phyloP scores from a whole-genome alignment of 2,113 vertebrate species.

The Mixornis gularis region DNA sequence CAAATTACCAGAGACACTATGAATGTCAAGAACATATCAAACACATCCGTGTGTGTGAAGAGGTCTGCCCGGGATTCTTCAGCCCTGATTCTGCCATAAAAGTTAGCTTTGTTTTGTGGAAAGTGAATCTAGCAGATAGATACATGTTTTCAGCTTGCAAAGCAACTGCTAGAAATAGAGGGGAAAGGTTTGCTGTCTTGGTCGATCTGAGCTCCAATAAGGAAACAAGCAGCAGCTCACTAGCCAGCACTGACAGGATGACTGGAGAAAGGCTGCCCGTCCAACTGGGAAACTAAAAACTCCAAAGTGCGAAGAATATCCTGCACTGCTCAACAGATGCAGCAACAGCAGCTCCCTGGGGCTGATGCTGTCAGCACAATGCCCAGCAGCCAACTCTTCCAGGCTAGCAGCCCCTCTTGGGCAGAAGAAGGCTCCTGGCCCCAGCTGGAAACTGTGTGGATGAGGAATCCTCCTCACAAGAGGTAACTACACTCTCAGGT shows the following conservation, averaged over 20 bases:
- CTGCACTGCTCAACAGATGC: not conserved
- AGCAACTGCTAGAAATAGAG: not conserved
- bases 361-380: not conserved
- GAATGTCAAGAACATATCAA: not conserved
- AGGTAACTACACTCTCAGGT: not conserved
- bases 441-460: not conserved
- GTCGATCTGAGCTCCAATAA: not conserved
- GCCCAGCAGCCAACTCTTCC: not conserved
- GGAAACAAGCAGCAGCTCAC: not conserved
- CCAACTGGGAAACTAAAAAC: not conserved
- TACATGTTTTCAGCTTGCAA: not conserved
- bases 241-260: not conserved
- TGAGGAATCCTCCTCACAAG: not conserved
- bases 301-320: fast-evolving
- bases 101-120: not conserved
- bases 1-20: not conserved
- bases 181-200: not conserved
- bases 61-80: not conserved
- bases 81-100: not conserved
- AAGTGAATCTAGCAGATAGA: not conserved
- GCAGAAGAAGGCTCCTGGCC: not conserved
- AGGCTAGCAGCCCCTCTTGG: not conserved
- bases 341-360: not conserved
- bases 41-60: not conserved
- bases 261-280: not conserved